These are phyloP conservation scores for Perizoma affinitatum DNA, from an alignment of 2,888 invertebrate species.

Conservation along the genomic window DNA sequence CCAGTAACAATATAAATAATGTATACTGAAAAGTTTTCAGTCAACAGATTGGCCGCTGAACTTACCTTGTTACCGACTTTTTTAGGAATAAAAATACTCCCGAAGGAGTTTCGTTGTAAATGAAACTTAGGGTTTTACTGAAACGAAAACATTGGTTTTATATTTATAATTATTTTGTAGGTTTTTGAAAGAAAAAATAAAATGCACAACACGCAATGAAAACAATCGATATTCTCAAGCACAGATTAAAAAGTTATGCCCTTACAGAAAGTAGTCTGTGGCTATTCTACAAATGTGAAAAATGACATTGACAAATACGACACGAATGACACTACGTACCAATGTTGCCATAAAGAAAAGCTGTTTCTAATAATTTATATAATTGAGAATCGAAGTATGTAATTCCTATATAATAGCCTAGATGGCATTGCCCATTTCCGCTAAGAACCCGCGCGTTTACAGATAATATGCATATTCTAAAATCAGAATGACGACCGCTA, in stretches of 20 bases:
- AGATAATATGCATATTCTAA: too few relatives aligned
- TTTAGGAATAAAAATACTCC: slow-evolving; percentile 2
- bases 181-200: slow-evolving; percentile 1
- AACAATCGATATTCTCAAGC: slow-evolving; percentile 25
- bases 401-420: neutral
- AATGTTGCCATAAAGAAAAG: slow-evolving; percentile 4
- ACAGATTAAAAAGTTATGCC: too few relatives aligned
- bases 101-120: slow-evolving; percentile 1
- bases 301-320: slow-evolving; percentile 16
- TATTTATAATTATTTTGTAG: slow-evolving; percentile 4
- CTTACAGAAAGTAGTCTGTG: too few relatives aligned
- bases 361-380: slow-evolving; percentile 1
- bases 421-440: slow-evolving; percentile 10
- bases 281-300: slow-evolving; percentile 12
- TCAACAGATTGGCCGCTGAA: slow-evolving; percentile 5
- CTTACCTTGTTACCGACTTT: slow-evolving; percentile 9
- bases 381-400: neutral
- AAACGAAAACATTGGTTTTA: neutral
- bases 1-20: slow-evolving; percentile 1
- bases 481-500: too few relatives aligned
- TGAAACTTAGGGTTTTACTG: neutral
- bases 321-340: neutral
- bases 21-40: neutral
- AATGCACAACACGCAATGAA: slow-evolving; percentile 19
- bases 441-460: too few relatives aligned